Evolutionary conservation across 2,888 invertebrate genomes (phyloP).

Genomic region (Horisme vitalbata): DNA sequence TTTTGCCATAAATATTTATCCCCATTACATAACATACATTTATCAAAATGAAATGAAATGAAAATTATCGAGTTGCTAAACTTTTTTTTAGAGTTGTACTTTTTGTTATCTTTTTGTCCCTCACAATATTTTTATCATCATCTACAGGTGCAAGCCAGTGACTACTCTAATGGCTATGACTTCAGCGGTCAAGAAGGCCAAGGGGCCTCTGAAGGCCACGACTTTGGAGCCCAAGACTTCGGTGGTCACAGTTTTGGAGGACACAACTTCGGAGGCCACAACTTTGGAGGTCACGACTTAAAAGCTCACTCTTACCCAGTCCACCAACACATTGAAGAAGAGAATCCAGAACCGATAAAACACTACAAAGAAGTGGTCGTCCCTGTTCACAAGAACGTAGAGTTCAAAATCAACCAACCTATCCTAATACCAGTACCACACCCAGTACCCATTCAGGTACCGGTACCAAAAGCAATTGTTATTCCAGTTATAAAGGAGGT

Average conservation of each 20-base stretch:
- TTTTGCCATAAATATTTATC: too few species aligned
- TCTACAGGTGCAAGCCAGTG: conserved; percentile 66
- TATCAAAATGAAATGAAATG: too few species aligned
- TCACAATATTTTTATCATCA: not conserved
- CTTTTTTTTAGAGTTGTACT: too few species aligned
- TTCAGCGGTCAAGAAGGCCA: too few species aligned
- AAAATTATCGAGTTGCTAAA: too few species aligned
- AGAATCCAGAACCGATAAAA: conserved; percentile 86
- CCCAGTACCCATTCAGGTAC: conserved; percentile 86
- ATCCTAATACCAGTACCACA: conserved; percentile 84
- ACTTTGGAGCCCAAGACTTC: conserved; percentile 2
- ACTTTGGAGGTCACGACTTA: conserved; percentile 59
- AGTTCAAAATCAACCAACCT: conserved; percentile 82
- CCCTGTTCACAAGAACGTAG: conserved; percentile 84
- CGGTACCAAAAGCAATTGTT: conserved; percentile 86
- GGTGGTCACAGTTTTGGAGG: conserved; percentile 53
- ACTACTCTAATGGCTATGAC: conserved; percentile 48
- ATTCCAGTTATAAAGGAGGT: conserved; percentile 87
- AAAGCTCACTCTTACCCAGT: conserved; percentile 80
- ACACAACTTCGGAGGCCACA: conserved; percentile 41
- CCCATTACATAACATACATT: too few species aligned
- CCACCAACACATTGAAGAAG: conserved; percentile 86
- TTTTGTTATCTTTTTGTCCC: too few species aligned
- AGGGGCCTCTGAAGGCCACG: too few species aligned
- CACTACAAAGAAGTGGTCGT: conserved; percentile 87